Evolutionary conservation across 1,140 invertebrate species (phyloP).

Genomic region (Cecropterus lyciades): DNA sequence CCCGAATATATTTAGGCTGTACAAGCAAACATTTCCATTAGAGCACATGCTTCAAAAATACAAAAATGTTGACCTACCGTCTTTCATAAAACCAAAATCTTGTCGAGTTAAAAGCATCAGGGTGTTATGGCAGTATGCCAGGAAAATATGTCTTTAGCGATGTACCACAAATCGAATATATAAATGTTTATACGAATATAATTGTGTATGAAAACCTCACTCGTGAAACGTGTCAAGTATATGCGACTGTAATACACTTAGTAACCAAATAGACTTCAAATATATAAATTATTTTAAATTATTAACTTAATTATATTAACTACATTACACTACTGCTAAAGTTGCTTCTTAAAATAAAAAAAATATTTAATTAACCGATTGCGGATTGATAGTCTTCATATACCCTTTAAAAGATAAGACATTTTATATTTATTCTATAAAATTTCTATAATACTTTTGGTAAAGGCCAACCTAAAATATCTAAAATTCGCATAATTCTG

Average conservation of each 20-base stretch:
- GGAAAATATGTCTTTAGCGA: slow-evolving; percentile 10
- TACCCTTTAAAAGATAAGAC: too few relatives aligned
- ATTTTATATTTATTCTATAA: too few relatives aligned
- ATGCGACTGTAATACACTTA: background rate
- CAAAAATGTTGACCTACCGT: slow-evolving; percentile 14
- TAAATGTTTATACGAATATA: background rate
- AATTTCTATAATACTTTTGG: too few relatives aligned
- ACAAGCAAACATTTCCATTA: slow-evolving; percentile 11
- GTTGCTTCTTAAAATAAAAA: too few relatives aligned
- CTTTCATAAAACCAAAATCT: slow-evolving; percentile 30
- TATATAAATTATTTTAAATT: too few relatives aligned
- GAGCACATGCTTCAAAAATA: slow-evolving; percentile 13
- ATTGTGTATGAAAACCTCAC: background rate
- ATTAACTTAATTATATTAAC: too few relatives aligned
- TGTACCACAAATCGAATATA: background rate
- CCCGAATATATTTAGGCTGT: background rate
- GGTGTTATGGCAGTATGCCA: slow-evolving; percentile 19
- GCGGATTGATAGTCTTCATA: too few relatives aligned
- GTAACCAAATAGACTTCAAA: too few relatives aligned
- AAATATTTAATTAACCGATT: too few relatives aligned
- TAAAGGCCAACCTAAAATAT: too few relatives aligned
- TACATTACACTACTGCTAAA: too few relatives aligned
- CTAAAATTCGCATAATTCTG: too few relatives aligned
- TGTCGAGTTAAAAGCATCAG: slow-evolving; percentile 31
- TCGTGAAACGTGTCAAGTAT: background rate